Evolutionary conservation across 2,113 vertebrate genomes (phyloP).

Genomic region (Ia io): DNA sequence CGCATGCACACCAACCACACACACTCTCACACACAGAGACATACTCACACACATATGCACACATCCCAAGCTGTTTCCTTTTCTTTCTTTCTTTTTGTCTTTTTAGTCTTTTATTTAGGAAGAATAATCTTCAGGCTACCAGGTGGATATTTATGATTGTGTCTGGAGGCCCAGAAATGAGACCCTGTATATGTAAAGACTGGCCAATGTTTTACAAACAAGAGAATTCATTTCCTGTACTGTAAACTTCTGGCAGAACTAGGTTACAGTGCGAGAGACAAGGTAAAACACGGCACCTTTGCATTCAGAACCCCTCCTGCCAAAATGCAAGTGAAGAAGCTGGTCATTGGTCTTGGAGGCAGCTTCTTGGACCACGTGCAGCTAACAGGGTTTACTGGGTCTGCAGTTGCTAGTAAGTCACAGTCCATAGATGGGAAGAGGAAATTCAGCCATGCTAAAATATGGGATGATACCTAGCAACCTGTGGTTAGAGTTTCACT

Average conservation of each 20-base stretch:
- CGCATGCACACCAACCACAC: neutral
- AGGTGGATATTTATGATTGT: neutral
- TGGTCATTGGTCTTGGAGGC: neutral
- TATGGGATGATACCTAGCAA: no score
- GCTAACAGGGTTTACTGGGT: no score
- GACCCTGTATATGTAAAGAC: neutral
- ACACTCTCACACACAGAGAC: neutral
- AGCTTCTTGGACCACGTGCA: no score
- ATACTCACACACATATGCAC: neutral
- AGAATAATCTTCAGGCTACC: neutral
- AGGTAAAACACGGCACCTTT: neutral
- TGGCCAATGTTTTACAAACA: neutral
- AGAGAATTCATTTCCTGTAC: neutral
- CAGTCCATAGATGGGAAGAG: neutral
- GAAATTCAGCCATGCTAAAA: neutral
- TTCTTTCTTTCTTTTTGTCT: neutral
- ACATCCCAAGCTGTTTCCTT: neutral
- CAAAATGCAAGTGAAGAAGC: neutral
- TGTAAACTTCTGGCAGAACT: neutral
- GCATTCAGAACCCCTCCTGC: neutral
- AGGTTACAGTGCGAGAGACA: neutral
- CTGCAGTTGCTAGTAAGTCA: neutral
- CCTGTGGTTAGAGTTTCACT: neutral
- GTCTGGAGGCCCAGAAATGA: neutral
- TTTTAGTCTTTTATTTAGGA: neutral